Base-by-base conservation (phyloP, 2,113 vertebrate genomes). In the Hippocampus mohnikei region DNA sequence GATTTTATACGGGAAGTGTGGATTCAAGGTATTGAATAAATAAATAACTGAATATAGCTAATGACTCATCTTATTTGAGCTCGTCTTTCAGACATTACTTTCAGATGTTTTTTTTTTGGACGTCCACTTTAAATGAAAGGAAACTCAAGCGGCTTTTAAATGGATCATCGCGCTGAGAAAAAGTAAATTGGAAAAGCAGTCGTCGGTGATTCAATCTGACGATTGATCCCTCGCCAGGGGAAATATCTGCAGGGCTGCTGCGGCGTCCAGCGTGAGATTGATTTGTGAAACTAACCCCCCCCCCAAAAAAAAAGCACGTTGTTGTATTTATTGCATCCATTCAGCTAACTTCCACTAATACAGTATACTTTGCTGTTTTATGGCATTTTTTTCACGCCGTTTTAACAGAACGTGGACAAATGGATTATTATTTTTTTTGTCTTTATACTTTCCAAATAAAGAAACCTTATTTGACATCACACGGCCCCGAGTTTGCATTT, bases 111-210 rank as follows among this genome's bases (percentile, higher is more conserved):
- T 53, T 55, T n/a, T 71, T 42, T 11, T 0, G 41, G 41, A 61
- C 79, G 70, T 40, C 81, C 71, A 76, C 75, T 81, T 80, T 77
- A 71, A 85, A 83, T 84, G 52, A 83, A 61, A 69, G 60, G 68
- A 72, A 72, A 74, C 71, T 64, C 67, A 76, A 84, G 66, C 75
- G 55, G 69, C 66, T 77, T 64, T 55, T 42, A 74, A 70, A 78
- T 71, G 65, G 69, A 80, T 77, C 25, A 64, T 77, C 25, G 61
- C 15, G 25, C 76, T 76, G 67, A 86, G 83, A 70, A 70, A 76
- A 80, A 73, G 81, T 77, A 72, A 86, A 88, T 88, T 83, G 75
- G 81, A 91, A 88, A 87, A 85, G 81, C 56, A 61, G 80, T 81
- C 67, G 80, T 88, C 80, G 85, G 80, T 89, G 84, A 85, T 82